Evolutionary conservation across 2,888 invertebrate genomes (phyloP).

Genomic region (Odontocolon sp.): DNA sequence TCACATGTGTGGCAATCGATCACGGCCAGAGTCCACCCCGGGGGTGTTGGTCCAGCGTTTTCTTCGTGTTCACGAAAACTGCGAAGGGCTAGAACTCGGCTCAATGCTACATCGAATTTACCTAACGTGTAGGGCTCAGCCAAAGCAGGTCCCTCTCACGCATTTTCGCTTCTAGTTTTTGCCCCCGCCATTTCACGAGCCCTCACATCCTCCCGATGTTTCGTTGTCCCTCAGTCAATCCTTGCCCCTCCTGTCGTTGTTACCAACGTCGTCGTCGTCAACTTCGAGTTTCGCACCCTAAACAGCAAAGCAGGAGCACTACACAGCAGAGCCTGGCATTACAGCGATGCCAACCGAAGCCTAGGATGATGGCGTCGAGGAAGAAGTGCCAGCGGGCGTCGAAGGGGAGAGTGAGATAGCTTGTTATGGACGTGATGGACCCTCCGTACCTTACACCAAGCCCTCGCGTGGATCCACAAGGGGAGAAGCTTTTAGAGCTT

Average conservation of each 20-base stretch:
- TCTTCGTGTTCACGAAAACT: constrained; percentile 55
- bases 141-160: constrained; percentile 63
- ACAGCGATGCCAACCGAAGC: constrained; percentile 66
- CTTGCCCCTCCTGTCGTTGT: constrained; percentile 47
- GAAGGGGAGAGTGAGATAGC: constrained; percentile 64
- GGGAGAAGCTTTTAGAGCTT: constrained; percentile 80
- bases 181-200: constrained; percentile 64
- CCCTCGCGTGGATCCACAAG: constrained; percentile 58
- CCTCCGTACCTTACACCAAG: constrained; percentile 75
- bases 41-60: constrained; percentile 67
- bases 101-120: constrained; percentile 77
- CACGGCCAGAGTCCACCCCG: constrained; percentile 69
- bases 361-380: constrained; percentile 64
- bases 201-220: constrained; percentile 49
- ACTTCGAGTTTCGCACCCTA: constrained; percentile 47
- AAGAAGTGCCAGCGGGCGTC: constrained; percentile 37
- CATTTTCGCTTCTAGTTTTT: constrained; percentile 22
- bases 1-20: constrained; percentile 74
- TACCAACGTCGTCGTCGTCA: constrained; percentile 38
- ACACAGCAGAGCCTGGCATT: constrained; percentile 56
- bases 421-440: constrained; percentile 81
- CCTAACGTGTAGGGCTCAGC: constrained; percentile 74
- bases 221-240: constrained; percentile 39
- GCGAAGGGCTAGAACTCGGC: constrained; percentile 48
- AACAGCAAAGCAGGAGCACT: constrained; percentile 65